Conservation (phyloP, 2,888 invertebrate genomes). For the Diploptera punctata region DNA sequence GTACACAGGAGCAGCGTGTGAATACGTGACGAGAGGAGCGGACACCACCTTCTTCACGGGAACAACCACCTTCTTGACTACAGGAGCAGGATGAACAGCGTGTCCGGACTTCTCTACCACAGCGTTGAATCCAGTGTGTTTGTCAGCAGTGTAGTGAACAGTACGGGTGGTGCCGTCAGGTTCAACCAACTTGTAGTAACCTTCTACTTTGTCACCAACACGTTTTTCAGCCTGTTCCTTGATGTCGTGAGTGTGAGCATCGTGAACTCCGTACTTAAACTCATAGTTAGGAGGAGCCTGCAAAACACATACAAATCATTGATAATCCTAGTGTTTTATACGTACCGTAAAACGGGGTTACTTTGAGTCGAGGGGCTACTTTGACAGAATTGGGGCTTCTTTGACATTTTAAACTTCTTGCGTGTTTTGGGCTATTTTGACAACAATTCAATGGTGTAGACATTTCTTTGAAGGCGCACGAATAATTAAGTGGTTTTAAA, state of each 20-base stretch:
- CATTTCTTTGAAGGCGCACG: no score
- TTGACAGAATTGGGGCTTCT: no score
- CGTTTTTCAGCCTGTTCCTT: constrained; percentile 31
- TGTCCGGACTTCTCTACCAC: constrained; percentile 64
- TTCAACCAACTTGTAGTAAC: constrained; percentile 28
- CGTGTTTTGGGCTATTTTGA: no score
- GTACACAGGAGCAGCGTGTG: not conserved
- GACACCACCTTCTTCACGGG: not conserved
- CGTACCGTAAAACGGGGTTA: no score
- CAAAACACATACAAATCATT: no score
- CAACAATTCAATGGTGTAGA: no score
- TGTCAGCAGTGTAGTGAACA: constrained; percentile 66
- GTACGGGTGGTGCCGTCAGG: constrained; percentile 47
- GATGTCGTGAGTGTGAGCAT: constrained; percentile 28
- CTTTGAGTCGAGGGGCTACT: no score
- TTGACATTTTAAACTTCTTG: no score
- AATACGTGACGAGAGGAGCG: not conserved
- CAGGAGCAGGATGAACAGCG: constrained; percentile 59
- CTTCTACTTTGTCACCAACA: constrained; percentile 23
- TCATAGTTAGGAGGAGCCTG: constrained; percentile 30
- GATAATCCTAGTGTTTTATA: no score
- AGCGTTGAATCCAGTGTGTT: constrained; percentile 59
- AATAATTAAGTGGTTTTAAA: no score
- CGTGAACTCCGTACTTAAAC: constrained; percentile 31
- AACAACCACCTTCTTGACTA: constrained; percentile 13